Evolutionary conservation across 2,797 vertebrate species (phyloP), one percentile per base, ranked within the genome.

Genomic region (Cheirogaleus major): DNA sequence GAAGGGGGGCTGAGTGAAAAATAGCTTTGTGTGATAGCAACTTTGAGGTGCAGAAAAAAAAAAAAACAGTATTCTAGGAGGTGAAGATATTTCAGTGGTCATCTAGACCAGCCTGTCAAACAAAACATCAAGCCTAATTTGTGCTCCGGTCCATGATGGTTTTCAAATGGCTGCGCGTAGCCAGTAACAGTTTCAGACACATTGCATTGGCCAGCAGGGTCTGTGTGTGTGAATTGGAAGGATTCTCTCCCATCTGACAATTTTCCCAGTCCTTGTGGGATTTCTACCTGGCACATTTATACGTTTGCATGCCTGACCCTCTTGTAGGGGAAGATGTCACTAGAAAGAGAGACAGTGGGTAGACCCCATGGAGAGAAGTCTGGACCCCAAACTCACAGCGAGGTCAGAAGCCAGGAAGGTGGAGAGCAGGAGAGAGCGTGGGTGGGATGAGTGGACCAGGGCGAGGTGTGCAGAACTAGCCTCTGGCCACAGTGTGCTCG

Each of bases 401-500:
- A 65, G 35, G 2, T 52, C 41, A 65, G 80, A 32, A 65, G 23
- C 13, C 10, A 4, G 52, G 57, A 30, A 30, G 7, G 32, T 4
- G n/a, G 52, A 20, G 22, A 45, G 1, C 0, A 17, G 76, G 30
- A 20, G 20, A 4, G 13, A 35, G 15, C 0, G 0, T 4, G 11
- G 52, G 7, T 5, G 1, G 6, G 14, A 7, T 0, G 7, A 11
- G 59, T 23, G 2, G 15, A 18, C 0, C 6, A 13, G 9, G 14
- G 7, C 4, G 4, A 5, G 8, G 2, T 0, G 0, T 20, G 12
- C 14, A 8, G 14, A n/a, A 2, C 2, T 5, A 25, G 32, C 20
- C 6, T 32, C 57, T 38, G 59, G 18, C 3, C 0, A 0, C 7
- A 0, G 1, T 5, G 5, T 14, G 10, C 38, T 25, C 15, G 5